Evolutionary conservation across 2,888 invertebrate genomes (phyloP).

Genomic region (Tenthredo scrophulariae): DNA sequence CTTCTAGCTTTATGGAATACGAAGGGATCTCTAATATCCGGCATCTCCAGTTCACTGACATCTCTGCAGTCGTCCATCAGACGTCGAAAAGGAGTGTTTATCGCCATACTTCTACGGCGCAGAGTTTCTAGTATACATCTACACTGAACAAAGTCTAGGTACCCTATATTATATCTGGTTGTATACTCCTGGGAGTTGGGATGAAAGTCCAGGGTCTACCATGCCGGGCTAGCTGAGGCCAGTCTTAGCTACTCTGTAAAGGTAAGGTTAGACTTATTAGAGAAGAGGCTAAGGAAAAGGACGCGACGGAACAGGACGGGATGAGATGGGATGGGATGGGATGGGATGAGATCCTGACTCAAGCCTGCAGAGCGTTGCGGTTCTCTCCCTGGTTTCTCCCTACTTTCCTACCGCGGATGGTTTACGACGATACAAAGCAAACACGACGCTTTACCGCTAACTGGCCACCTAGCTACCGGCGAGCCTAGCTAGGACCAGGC

Average conservation of each 20-base stretch:
- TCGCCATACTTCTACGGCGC: neutral
- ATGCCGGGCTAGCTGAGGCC: neutral
- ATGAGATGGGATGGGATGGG: neutral
- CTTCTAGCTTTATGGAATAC: neutral
- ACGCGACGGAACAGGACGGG: neutral
- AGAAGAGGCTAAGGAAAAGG: constrained; percentile 8
- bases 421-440: constrained; percentile 74
- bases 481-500: constrained; percentile 52
- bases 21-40: constrained; percentile 4
- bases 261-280: constrained; percentile 45
- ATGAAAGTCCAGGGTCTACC: constrained; percentile 7
- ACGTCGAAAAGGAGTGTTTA: neutral
- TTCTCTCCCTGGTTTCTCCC: constrained; percentile 50
- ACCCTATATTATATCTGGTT: constrained; percentile 28
- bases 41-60: neutral
- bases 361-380: constrained; percentile 35
- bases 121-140: neutral
- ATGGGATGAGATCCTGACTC: constrained; percentile 8
- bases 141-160: constrained; percentile 1
- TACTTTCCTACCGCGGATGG: constrained; percentile 52
- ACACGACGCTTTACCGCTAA: constrained; percentile 73
- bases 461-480: constrained; percentile 75
- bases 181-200: constrained; percentile 32
- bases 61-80: constrained; percentile 11
- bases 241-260: neutral